phyloP scores from a whole-genome alignment of 1,140 invertebrate species.

The Contarinia nasturtii region DNA sequence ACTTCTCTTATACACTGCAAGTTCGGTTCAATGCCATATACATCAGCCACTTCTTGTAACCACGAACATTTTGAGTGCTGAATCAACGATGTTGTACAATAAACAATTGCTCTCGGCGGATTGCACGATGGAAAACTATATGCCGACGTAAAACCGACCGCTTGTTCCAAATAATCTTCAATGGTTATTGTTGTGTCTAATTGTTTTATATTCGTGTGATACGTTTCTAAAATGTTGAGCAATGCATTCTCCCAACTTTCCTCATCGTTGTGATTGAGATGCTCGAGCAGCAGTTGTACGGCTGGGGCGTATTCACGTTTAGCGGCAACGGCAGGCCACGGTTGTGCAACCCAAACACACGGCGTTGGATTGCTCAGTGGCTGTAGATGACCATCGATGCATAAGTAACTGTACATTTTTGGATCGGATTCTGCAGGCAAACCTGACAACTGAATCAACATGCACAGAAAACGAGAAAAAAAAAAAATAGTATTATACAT shows the following conservation, averaged over 20 bases:
- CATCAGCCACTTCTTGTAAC: slow-evolving; percentile 43
- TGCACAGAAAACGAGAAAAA: neutral
- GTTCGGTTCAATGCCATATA: slow-evolving; percentile 51
- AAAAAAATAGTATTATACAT: neutral
- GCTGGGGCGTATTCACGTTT: slow-evolving; percentile 34
- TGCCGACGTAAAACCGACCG: slow-evolving; percentile 37
- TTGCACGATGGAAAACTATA: slow-evolving; percentile 40
- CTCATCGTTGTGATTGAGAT: slow-evolving; percentile 17
- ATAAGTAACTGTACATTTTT: slow-evolving; percentile 48
- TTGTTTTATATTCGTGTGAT: slow-evolving; percentile 22
- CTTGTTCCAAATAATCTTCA: slow-evolving; percentile 34
- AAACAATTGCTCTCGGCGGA: slow-evolving; percentile 36
- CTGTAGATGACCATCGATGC: slow-evolving; percentile 54
- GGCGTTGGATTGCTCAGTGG: slow-evolving; percentile 33
- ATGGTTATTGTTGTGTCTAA: slow-evolving; percentile 29
- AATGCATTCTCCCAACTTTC: slow-evolving; percentile 31
- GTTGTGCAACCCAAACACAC: slow-evolving; percentile 58
- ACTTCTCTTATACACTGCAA: slow-evolving; percentile 40
- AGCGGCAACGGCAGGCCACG: slow-evolving; percentile 47
- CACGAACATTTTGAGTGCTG: slow-evolving; percentile 54
- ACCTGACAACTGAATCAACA: slow-evolving; percentile 14
- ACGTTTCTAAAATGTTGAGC: slow-evolving; percentile 30
- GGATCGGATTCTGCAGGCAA: slow-evolving; percentile 20
- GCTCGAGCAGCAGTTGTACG: slow-evolving; percentile 29
- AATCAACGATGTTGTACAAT: slow-evolving; percentile 42